Evolutionary conservation across 2,113 vertebrate genomes (phyloP), one percentile per base, ranked within the genome.

Genomic region (Furnarius figulus): DNA sequence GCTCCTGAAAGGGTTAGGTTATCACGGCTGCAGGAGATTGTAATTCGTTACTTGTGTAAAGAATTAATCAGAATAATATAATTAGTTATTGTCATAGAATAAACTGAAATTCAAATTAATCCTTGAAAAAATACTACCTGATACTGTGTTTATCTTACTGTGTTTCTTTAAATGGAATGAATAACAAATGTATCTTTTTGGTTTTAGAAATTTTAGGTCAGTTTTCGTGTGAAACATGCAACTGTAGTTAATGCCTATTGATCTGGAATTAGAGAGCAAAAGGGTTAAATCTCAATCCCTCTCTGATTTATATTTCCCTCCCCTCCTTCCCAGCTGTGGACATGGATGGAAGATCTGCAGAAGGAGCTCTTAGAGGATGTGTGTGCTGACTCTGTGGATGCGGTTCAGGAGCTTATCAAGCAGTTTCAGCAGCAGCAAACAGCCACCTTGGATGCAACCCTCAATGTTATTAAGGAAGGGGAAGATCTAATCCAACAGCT

Each of bases 301-400:
- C 73, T 94, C 93, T 96, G 85, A 97, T 89, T 96, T 78, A 80
- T 96, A 85, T 97, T 97, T 97, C 92, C 96, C 93, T 97, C 85
- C 96, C 95, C 92, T 98, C 87, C 50, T 95, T 87, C 90, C 58
- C 97, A 99, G 99, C 95, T 99, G 97, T 99, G 99, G 99, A 99
- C 99, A 58, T 99, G 99, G 99, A 99, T 99, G 99, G 99, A 99
- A 97, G 99, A 99, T 95, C 98, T 99, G 50, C 99, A 99, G 98
- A 99, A 99, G 97, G 99, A 99, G 98, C 98, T 99, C 79, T 81
- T 99, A 97, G 99, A 99, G 91, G 99, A 99, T 68, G 99, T 99
- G 81, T 98, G 98, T 93, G 99, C 99, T 17, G 99, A 99, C 73
- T 99, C 99, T 1, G 99, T 99, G 96, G 99, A 99, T 80, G 99